Conservation (phyloP, 2,797 vertebrate genomes). For the Anabacerthia variegaticeps region DNA sequence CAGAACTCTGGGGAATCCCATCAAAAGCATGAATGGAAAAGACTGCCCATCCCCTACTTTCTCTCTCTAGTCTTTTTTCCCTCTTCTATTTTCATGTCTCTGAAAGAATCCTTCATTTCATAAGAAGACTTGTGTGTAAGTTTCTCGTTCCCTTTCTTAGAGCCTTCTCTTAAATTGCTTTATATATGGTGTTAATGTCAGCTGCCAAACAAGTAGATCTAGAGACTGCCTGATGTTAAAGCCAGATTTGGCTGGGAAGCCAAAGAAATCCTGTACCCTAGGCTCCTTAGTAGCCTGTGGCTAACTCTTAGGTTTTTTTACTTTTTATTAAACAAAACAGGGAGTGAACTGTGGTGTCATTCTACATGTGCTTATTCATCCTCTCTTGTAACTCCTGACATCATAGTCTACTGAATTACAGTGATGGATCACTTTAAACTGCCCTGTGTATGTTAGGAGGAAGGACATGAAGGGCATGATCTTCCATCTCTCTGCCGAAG, state of each 20-base stretch:
- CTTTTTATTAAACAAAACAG: background rate
- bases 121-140: background rate
- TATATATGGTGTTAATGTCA: background rate
- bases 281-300: background rate
- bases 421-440: background rate
- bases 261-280: background rate
- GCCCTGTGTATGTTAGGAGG: background rate
- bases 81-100: background rate
- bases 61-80: background rate
- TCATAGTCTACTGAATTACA: background rate
- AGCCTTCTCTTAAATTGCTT: background rate
- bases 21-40: constrained; percentile 35
- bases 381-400: background rate
- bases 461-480: background rate
- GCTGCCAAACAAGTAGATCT: background rate
- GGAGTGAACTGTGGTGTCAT: background rate
- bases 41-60: background rate
- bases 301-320: background rate
- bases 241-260: background rate
- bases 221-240: background rate
- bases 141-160: constrained; percentile 27
- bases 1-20: constrained; percentile 21
- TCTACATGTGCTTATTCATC: background rate
- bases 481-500: background rate
- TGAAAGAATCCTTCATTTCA: constrained; percentile 14